These are phyloP conservation scores for Oreochromis niloticus DNA, from an alignment of 2,113 vertebrate genomes.

Conservation along the genomic window DNA sequence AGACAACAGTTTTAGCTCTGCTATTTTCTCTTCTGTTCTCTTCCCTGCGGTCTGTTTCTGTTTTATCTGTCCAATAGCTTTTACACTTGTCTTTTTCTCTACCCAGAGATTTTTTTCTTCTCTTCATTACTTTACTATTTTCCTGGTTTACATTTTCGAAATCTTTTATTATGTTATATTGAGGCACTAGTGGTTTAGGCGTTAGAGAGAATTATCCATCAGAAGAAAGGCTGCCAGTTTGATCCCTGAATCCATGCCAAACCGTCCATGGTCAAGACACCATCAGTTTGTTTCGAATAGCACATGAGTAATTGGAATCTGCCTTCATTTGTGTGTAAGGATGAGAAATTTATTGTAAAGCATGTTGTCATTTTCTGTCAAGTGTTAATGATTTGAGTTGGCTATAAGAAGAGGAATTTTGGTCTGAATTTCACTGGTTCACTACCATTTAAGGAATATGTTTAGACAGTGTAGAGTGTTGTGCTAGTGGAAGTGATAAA, in stretches of 20 bases:
- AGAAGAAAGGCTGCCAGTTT: neutral
- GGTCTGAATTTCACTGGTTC: neutral
- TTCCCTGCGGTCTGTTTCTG: neutral
- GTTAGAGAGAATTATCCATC: neutral
- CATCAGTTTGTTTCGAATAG: neutral
- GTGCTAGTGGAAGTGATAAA: neutral
- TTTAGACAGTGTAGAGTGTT: neutral
- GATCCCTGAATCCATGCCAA: neutral
- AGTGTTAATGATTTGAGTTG: neutral
- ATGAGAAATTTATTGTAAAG: neutral
- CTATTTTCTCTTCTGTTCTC: neutral
- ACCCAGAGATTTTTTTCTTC: neutral
- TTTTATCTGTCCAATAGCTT: neutral
- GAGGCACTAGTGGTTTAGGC: neutral
- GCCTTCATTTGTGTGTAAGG: neutral
- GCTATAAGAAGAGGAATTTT: neutral
- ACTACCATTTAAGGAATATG: neutral
- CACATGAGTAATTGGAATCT: neutral
- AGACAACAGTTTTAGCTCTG: neutral
- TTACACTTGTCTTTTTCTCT: neutral
- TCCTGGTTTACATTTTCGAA: neutral
- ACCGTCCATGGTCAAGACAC: neutral
- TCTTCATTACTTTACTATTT: neutral
- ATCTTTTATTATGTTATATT: neutral
- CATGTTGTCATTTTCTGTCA: neutral